phyloP scores from a whole-genome alignment of 2,797 vertebrate genomes.

The Manis javanica region DNA sequence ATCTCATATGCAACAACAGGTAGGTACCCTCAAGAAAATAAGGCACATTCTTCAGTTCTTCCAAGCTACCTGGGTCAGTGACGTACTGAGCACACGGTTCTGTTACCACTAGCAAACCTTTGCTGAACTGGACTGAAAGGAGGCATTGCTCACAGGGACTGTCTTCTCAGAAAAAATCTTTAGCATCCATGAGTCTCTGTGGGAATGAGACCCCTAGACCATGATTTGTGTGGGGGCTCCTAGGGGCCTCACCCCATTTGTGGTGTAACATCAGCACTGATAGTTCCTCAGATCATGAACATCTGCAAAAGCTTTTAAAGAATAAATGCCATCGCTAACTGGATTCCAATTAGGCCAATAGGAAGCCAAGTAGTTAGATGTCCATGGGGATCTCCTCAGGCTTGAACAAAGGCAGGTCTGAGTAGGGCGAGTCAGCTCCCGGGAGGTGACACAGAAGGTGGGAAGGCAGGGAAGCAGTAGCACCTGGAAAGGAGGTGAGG shows the following conservation, averaged over 20 bases:
- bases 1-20: neutral
- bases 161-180: neutral
- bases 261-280: neutral
- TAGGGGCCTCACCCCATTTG: neutral
- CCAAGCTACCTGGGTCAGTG: rapidly evolving
- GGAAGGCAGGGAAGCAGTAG: neutral
- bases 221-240: rapidly evolving
- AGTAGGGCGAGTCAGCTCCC: neutral
- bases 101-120: neutral
- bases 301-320: neutral
- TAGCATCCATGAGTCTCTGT: neutral
- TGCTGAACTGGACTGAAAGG: neutral
- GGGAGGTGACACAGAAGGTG: neutral
- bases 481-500: neutral
- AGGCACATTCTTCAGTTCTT: neutral
- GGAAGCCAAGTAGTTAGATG: neutral
- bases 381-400: too few species aligned
- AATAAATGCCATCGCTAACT: neutral
- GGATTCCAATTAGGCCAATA: neutral
- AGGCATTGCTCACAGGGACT: neutral
- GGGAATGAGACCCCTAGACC: neutral
- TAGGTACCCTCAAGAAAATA: neutral
- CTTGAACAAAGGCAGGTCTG: neutral
- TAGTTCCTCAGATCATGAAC: neutral
- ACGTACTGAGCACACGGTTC: neutral